These are phyloP conservation scores for Picus viridis DNA, from an alignment of 2,797 vertebrate species.

Conservation along the genomic window DNA sequence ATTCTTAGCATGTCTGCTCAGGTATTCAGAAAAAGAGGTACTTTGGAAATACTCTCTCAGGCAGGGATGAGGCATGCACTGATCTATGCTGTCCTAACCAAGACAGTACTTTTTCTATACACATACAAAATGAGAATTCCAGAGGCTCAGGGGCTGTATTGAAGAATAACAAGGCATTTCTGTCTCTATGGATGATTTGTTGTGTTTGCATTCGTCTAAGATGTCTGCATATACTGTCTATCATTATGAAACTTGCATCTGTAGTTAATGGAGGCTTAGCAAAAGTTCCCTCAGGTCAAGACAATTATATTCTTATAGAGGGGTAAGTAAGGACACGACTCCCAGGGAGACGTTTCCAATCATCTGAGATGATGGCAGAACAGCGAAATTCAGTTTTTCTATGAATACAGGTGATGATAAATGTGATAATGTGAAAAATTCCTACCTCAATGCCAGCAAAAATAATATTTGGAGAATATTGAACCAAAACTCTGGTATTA, in stretches of 20 bases:
- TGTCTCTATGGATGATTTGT: neutral
- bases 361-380: neutral
- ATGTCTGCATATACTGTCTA: neutral
- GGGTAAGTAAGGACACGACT: neutral
- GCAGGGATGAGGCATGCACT: neutral
- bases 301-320: neutral
- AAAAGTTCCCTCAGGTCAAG: neutral
- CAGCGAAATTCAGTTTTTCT: neutral
- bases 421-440: neutral
- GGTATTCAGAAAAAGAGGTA: neutral
- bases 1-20: neutral
- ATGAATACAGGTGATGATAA: neutral
- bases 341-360: neutral
- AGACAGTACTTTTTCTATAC: neutral
- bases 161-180: neutral
- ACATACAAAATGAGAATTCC: neutral
- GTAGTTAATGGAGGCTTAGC: neutral
- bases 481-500: slow-evolving; percentile 89
- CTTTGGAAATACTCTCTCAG: neutral
- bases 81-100: neutral
- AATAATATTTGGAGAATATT: slow-evolving; percentile 91
- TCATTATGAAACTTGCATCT: neutral
- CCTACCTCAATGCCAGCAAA: slow-evolving; percentile 92
- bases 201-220: neutral
- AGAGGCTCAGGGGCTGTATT: neutral